phyloP scores from a whole-genome alignment of 2,888 invertebrate species.

The Callimorpha dominula region DNA sequence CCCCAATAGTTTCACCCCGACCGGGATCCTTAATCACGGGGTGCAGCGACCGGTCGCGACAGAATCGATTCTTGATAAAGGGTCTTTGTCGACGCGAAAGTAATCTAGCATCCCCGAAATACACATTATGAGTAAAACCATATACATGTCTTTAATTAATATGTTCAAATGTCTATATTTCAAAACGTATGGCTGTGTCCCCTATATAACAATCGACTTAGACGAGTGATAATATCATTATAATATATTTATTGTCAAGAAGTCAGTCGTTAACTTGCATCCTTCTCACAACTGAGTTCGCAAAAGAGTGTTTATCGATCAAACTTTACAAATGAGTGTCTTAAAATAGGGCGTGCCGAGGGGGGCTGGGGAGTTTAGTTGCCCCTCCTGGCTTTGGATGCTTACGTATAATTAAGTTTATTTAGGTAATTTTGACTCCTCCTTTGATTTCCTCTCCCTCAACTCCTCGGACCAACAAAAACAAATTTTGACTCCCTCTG shows the following conservation, averaged over 20 bases:
- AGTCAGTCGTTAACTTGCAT: slow-evolving; percentile 2
- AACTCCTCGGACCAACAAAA: too few species aligned
- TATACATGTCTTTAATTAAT: neutral
- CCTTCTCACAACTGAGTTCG: neutral
- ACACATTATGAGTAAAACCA: too few species aligned
- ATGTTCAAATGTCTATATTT: neutral
- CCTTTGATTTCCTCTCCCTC: too few species aligned
- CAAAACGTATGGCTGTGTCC: too few species aligned
- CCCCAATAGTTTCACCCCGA: neutral
- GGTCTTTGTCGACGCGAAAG: neutral
- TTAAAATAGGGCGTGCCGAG: neutral
- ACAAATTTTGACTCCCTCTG: too few species aligned
- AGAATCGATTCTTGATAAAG: neutral
- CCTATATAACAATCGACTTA: neutral
- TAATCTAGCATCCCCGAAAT: too few species aligned
- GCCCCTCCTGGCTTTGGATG: too few species aligned
- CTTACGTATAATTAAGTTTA: too few species aligned
- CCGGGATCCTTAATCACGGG: neutral
- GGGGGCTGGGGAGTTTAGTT: too few species aligned
- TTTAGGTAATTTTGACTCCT: too few species aligned
- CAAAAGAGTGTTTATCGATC: neutral
- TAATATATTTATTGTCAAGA: slow-evolving; percentile 10
- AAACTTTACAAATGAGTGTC: neutral
- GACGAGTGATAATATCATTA: neutral
- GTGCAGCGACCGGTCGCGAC: neutral